Evolutionary conservation across 2,888 invertebrate species (phyloP).

Genomic region (Sinotaia quadrata): DNA sequence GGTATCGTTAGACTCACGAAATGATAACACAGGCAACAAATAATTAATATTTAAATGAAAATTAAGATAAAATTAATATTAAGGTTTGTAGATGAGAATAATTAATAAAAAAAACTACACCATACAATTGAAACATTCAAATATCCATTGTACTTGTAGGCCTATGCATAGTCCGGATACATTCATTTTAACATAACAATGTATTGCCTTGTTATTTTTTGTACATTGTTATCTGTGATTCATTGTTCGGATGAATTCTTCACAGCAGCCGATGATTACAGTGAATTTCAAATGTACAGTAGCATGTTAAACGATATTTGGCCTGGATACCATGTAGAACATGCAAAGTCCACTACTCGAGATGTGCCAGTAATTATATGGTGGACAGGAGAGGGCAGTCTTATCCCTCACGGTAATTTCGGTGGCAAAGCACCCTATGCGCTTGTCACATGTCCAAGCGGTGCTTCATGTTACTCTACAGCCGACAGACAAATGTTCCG

Average conservation of each 20-base stretch:
- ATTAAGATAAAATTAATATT: too few species aligned
- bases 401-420: constrained; percentile 71
- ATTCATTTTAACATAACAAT: too few species aligned
- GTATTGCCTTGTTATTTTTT: too few species aligned
- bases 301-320: not conserved
- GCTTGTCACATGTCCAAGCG: constrained; percentile 15
- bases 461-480: constrained; percentile 20
- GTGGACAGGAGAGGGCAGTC: constrained; percentile 75
- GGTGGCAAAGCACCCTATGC: constrained; percentile 32
- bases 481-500: not conserved
- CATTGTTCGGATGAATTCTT: not conserved
- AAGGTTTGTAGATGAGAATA: too few species aligned
- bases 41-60: too few species aligned
- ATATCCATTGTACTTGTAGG: too few species aligned
- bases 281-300: not conserved
- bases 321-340: constrained; percentile 21
- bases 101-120: too few species aligned
- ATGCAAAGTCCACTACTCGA: not conserved
- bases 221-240: too few species aligned
- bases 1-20: too few species aligned
- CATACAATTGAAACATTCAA: too few species aligned
- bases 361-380: constrained; percentile 73
- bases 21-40: too few species aligned
- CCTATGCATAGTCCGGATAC: too few species aligned
- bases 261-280: constrained; percentile 16